Conservation (phyloP, 2,888 invertebrate genomes). For the Leucania comma region DNA sequence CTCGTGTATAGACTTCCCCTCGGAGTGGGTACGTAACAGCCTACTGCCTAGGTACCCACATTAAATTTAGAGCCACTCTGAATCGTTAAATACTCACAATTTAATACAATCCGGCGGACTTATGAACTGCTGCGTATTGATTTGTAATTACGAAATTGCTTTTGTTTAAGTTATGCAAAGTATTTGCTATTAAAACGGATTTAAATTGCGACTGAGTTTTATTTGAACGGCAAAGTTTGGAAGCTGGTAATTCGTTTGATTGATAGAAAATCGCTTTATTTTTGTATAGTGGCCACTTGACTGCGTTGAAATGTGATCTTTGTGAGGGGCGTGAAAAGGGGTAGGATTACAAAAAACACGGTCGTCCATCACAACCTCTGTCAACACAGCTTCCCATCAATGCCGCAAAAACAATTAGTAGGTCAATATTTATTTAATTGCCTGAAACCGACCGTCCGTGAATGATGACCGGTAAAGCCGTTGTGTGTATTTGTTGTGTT, state of each 20-base stretch:
- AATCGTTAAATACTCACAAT: slow-evolving; percentile 76
- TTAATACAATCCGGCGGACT: slow-evolving; percentile 75
- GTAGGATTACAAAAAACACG: slow-evolving; percentile 82
- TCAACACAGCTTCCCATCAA: slow-evolving; percentile 85
- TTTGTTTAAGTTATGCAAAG: slow-evolving; percentile 78
- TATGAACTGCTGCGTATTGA: slow-evolving; percentile 78
- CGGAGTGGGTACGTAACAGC: slow-evolving; percentile 73
- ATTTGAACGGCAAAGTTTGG: slow-evolving; percentile 69
- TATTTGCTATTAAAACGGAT: slow-evolving; percentile 77
- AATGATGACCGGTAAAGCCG: slow-evolving; percentile 78
- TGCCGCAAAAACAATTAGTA: slow-evolving; percentile 89
- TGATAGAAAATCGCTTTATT: slow-evolving; percentile 67
- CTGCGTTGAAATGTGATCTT: slow-evolving; percentile 77
- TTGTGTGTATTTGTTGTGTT: slow-evolving; percentile 63
- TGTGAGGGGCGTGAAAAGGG: slow-evolving; percentile 74
- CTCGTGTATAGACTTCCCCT: slow-evolving; percentile 76
- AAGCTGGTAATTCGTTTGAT: slow-evolving; percentile 68
- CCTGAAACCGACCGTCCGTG: slow-evolving; percentile 76
- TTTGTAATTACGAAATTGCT: slow-evolving; percentile 80
- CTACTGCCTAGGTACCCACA: slow-evolving; percentile 76
- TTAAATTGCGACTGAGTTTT: slow-evolving; percentile 70
- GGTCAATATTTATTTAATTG: slow-evolving; percentile 89
- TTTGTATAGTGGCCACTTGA: slow-evolving; percentile 63
- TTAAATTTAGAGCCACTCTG: slow-evolving; percentile 72
- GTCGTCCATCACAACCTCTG: slow-evolving; percentile 87